phyloP scores from a whole-genome alignment of 2,888 invertebrate genomes.

The Acanthoscelides obtectus region DNA sequence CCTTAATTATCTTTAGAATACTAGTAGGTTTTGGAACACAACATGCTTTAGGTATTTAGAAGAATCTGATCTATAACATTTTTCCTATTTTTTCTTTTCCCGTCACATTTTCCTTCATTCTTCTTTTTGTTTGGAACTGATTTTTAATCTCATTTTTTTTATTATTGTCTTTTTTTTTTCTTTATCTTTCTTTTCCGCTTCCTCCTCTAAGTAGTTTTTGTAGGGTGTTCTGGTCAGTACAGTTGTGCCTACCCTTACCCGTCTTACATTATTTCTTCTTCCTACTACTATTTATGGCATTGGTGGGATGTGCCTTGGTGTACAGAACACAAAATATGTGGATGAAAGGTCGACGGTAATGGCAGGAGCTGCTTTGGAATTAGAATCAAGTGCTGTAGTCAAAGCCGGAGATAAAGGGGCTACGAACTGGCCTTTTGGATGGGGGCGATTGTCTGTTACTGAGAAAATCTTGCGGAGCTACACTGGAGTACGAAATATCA shows the following conservation, averaged over 20 bases:
- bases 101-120: background rate
- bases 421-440: background rate
- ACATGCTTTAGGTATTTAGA: too few species aligned
- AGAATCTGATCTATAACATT: too few species aligned
- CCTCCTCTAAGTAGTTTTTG: background rate
- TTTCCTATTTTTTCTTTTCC: background rate
- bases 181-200: background rate
- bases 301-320: background rate
- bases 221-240: background rate
- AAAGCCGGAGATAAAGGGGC: background rate
- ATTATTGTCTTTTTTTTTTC: background rate
- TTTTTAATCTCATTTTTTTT: background rate
- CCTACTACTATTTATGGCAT: background rate
- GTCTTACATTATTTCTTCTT: background rate
- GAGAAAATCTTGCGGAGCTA: background rate
- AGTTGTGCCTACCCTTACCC: background rate
- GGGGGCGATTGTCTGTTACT: background rate
- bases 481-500: background rate
- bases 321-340: background rate
- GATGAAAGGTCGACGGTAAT: background rate
- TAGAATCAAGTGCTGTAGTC: background rate
- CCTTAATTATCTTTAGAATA: too few species aligned
- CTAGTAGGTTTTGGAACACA: too few species aligned
- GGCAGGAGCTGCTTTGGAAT: background rate
- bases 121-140: background rate